Conservation (phyloP, 2,888 invertebrate species). For the Cryptops parisi region DNA sequence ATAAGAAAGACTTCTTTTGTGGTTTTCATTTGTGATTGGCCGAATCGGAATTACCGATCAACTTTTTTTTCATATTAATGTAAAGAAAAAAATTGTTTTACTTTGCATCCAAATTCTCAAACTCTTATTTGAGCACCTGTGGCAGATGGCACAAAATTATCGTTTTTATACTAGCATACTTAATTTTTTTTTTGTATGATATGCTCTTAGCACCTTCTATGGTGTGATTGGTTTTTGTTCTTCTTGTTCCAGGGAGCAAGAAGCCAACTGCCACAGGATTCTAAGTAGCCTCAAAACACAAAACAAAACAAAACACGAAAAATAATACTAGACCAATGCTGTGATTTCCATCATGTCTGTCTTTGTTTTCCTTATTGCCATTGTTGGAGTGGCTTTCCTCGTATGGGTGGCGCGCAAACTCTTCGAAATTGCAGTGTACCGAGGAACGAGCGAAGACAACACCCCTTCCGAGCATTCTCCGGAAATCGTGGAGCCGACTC, state of each 20-base stretch:
- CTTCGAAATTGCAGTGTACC: not conserved
- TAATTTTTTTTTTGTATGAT: not conserved
- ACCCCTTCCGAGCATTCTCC: not conserved
- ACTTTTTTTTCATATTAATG: too few relatives aligned
- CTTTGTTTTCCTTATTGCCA: constrained; percentile 3
- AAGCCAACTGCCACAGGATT: not conserved
- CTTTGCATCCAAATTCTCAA: too few relatives aligned
- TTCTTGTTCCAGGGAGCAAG: not conserved
- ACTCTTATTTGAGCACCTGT: too few relatives aligned
- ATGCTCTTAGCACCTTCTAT: not conserved
- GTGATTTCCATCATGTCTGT: constrained; percentile 4
- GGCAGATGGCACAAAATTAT: too few relatives aligned
- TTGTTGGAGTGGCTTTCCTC: not conserved
- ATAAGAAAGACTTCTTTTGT: too few relatives aligned
- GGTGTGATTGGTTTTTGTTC: not conserved
- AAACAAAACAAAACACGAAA: too few relatives aligned
- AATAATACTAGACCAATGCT: too few relatives aligned
- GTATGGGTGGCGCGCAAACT: constrained; percentile 1
- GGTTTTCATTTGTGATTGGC: too few relatives aligned
- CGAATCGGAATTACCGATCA: too few relatives aligned
- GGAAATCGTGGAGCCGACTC: too few relatives aligned
- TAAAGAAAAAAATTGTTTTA: too few relatives aligned
- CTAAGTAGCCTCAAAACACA: too few relatives aligned
- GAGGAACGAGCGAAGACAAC: not conserved
- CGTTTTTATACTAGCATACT: not conserved